Evolutionary conservation across 2,113 vertebrate genomes (phyloP).

Genomic region (Danionella cerebrum): DNA sequence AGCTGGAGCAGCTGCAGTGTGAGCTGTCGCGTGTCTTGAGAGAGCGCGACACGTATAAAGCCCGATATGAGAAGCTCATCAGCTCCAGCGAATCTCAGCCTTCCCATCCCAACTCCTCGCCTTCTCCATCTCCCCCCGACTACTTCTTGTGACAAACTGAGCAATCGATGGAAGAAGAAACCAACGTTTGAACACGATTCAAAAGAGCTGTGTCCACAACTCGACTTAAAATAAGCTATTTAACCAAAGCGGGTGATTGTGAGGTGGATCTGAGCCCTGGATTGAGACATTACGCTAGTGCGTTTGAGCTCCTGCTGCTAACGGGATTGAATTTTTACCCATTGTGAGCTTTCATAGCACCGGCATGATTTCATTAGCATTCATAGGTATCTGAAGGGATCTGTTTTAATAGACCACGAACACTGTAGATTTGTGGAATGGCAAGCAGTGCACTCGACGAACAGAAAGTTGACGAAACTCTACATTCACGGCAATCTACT

Average conservation of each 20-base stretch:
- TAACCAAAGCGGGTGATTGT: slow-evolving; percentile 38
- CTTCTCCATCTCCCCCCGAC: slow-evolving; percentile 60
- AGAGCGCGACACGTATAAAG: slow-evolving; percentile 71
- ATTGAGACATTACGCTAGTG: slow-evolving; percentile 36
- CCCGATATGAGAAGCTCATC: slow-evolving; percentile 71
- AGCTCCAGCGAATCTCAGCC: slow-evolving; percentile 48
- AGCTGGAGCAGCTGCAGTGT: slow-evolving; percentile 71
- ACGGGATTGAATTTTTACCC: slow-evolving; percentile 30
- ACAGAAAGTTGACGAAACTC: no score
- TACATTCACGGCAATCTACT: no score
- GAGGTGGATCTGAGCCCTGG: slow-evolving; percentile 33
- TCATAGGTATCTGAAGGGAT: neutral
- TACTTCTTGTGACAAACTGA: slow-evolving; percentile 63
- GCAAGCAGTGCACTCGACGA: no score
- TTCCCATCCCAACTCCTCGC: slow-evolving; percentile 51
- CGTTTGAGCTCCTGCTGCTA: slow-evolving; percentile 1
- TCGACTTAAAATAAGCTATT: slow-evolving; percentile 47
- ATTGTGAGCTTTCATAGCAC: slow-evolving; percentile 43
- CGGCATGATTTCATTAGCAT: slow-evolving; percentile 27
- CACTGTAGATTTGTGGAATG: neutral
- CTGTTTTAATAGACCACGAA: neutral
- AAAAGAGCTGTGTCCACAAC: slow-evolving; percentile 1
- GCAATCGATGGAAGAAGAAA: neutral
- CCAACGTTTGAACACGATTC: neutral
- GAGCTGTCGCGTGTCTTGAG: slow-evolving; percentile 66